phyloP scores from a whole-genome alignment of 2,797 vertebrate genomes.

The Anabacerthia variegaticeps region DNA sequence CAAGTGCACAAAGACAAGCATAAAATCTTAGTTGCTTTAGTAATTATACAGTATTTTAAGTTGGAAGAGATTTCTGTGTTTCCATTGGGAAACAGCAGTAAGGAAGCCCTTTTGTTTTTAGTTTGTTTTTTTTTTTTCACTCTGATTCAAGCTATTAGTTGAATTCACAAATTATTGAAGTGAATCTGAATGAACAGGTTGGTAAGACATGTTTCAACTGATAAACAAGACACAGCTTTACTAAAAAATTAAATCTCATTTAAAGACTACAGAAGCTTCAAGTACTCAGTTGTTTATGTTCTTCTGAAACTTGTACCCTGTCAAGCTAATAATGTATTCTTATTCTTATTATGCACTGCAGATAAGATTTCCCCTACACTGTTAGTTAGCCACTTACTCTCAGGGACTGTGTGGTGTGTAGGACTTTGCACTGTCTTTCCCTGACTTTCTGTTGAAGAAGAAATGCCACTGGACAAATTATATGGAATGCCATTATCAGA shows the following conservation, averaged over 20 bases:
- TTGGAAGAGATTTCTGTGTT: not conserved
- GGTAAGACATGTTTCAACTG: not conserved
- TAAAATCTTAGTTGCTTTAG: not conserved
- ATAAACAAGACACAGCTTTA: not conserved
- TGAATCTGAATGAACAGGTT: not conserved
- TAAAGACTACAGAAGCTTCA: not conserved
- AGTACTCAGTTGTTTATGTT: not conserved
- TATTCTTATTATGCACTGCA: not conserved
- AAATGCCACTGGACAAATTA: not conserved
- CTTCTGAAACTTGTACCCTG: not conserved
- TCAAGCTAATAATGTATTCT: not conserved
- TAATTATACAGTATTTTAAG: not conserved
- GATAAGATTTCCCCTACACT: not conserved
- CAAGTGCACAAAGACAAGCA: accelerated
- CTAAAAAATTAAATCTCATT: not conserved
- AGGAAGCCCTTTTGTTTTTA: not conserved
- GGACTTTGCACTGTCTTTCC: not conserved
- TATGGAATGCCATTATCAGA: not conserved
- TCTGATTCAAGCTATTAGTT: not conserved
- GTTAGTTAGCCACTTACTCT: not conserved
- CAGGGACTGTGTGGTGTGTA: accelerated
- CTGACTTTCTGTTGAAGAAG: not conserved
- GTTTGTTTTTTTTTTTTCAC: not conserved
- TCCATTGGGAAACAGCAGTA: not conserved
- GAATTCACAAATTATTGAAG: not conserved